Base-by-base conservation (phyloP, 1,140 invertebrate genomes). In the Epicauta chinensis region DNA sequence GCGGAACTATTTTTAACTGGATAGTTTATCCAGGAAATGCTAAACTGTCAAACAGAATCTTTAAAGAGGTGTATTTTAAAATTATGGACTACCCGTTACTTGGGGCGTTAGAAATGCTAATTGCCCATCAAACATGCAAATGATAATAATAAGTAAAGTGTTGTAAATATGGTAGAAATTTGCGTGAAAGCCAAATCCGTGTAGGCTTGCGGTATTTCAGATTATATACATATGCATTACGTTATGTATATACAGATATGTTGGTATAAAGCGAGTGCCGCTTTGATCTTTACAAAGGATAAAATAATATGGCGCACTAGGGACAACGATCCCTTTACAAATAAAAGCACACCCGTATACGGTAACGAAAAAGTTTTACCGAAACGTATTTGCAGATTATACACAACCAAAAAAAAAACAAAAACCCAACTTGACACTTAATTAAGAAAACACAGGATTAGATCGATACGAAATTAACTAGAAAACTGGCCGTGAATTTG, bases 271-370 rank as follows among this genome's bases (percentile, higher is more conserved):
- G 55, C 57, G 51, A 48, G 44, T 47, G 15, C 35, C 39, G 46
- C 53, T 60, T 60, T 60, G 56, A 60, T 60, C 56, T 58, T 38
- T 23, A 56, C 50, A 53, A 58, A 49, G 45, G 52, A 54, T 43
- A 31, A 54, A 54, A 54, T 54, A 42, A 34, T 40, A 43, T 43
- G 23, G 23, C 34, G 34, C 36, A 44, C 45, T 54, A 38, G 45
- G 34, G 45, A 47, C 38, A 47, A 23, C 45, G 34, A 37, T 47
- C 45, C 45, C 30, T 47, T 47, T 37, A 38, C 38, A 38, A 47
- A 29, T 23, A 5, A 23, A 2, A 23, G 31, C 32, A 35, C 29
- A 15, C 32, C 43, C 16, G 31, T 14, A 17, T 11, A 35, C 30
- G n/a, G n/a, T n/a, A n/a, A 44, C 32, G 9, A 41, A 23, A 9